Base-by-base conservation (phyloP, 2,797 vertebrate genomes). In the Vultur gryphus region DNA sequence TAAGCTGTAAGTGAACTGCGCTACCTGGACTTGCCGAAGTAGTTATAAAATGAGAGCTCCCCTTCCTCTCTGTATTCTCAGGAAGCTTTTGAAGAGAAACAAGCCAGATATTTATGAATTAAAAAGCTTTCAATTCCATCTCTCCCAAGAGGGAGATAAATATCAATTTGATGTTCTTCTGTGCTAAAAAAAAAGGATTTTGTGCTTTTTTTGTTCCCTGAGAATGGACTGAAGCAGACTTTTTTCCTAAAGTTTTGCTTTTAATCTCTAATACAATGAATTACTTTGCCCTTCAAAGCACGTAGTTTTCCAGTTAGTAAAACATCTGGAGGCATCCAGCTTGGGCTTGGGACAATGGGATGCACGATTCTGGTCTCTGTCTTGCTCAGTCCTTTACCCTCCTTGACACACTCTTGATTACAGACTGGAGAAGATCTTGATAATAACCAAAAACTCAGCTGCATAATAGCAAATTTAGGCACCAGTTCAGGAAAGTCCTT, bases 41-140 rank as follows among this genome's bases (percentile, higher is more conserved):
- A 65, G 59, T 71, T 66, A n/a, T 41, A 43, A 87, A 82, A 37
- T 46, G 31, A 48, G 73, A 95, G 44, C 35, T 89, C 44, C 12
- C 55, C 19, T 48, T 65, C n/a, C 31, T 70, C 37, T 59, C 76
- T 65, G 41, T 19, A 67, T 92, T 95, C 87, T 95, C 66, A 75
- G 70, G 66, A 46, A 93, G 67, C 31, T 85, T 92, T 82, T 29
- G 75, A 93, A 86, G 46, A 85, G 79, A 95, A 93, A 82, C 7
- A 62, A 90, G 21, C 4, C 54, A 84, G 71, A 73, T 70, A 81
- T 80, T 90, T 86, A 46, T 31, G 54, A 94, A 92, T 90, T 85
- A 86, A 95, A 90, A 89, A 87, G 12, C 28, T 90, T 92, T 76
- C 75, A 71, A 88, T 96, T 92, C 81, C 77, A 54, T 77, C 82